A percentile compares a stretch with the other conserved stretches of the same genome.
These are phyloP conservation scores for Polydesmus complanatus DNA, from an alignment of 2,888 invertebrate species.

Conservation along the genomic window DNA sequence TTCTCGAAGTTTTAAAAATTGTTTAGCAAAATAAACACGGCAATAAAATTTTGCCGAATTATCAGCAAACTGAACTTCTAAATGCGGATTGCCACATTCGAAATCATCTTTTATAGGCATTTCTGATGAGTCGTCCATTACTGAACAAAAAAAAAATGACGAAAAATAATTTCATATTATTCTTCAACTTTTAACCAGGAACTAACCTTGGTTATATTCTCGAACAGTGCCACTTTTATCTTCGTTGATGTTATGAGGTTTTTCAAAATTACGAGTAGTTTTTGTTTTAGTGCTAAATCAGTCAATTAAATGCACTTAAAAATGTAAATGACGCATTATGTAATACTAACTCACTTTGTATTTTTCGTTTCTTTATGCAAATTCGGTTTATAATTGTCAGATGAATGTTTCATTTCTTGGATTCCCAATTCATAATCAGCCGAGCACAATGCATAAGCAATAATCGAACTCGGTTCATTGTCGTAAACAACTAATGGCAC, in stretches of 20 bases:
- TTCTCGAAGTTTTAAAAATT: constrained; percentile 67
- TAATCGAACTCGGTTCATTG: constrained; percentile 66
- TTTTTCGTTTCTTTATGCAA: constrained; percentile 13
- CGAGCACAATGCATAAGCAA: constrained; percentile 65
- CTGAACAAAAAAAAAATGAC: neutral
- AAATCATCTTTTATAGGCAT: no score
- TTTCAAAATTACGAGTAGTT: no score
- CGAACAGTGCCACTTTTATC: no score
- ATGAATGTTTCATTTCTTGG: constrained; percentile 33
- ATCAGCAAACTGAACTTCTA: constrained; percentile 43
- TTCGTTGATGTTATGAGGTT: no score
- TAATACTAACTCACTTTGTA: constrained; percentile 11
- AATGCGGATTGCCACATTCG: constrained; percentile 15
- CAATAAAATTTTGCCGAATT: constrained; percentile 69
- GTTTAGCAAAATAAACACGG: constrained; percentile 69
- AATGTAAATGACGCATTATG: no score
- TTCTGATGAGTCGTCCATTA: no score
- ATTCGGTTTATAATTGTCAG: no score
- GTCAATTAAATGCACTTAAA: no score
- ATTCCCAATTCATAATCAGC: constrained; percentile 51
- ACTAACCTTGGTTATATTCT: no score
- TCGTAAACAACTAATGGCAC: constrained; percentile 56
- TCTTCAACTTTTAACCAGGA: no score
- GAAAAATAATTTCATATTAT: neutral
- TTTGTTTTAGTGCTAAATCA: no score